Base-by-base conservation (phyloP, 2,797 vertebrate genomes). In the Enoplosus armatus region DNA sequence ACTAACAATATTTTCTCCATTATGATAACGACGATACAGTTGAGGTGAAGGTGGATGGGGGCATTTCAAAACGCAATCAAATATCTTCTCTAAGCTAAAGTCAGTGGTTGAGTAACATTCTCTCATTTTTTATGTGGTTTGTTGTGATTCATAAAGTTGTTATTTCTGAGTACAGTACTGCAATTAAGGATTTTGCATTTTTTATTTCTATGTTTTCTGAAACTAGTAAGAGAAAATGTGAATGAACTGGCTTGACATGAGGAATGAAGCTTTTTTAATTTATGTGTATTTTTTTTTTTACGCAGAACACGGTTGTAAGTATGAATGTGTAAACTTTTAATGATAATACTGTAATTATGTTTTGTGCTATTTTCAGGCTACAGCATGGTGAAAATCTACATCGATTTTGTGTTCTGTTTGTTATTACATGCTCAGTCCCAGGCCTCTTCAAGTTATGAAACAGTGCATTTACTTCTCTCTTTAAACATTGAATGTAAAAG, bases 1-100 rank as follows among this genome's bases (percentile, higher is more conserved):
- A 94, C 94, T 95, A 94, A 93, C 88, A 93, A 90, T 90, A 91
- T 88, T 93, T 90, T 92, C 80, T 87, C 88, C 80, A 77, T 90
- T 83, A 85, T 85, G 83, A 90, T 72, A 24, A 75, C 27, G 56
- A 83, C 63, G 41, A 70, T 56, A 58, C 72, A 50, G 81, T 55
- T 78, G 84, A 88, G 85, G 82, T 72, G 69, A 77, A 79, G 54
- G 65, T 85, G 83, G 62, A 85, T 80, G 80, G 89, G 87, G 85
- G 78, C 83, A 86, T 90, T 89, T 83, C 76, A 85, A 88, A 89
- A 90, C 67, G 75, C 85, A 86, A 79, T 85, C 79, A 85, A 88
- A 90, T 54, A 87, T 74, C 64, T 73, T 85, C 62, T 79, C 74
- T 72, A 87, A 83, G 81, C 84, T 85, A 83, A 81, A 83, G 83